Base-by-base conservation (phyloP, 2,888 invertebrate species). In the Cantharis rustica region DNA sequence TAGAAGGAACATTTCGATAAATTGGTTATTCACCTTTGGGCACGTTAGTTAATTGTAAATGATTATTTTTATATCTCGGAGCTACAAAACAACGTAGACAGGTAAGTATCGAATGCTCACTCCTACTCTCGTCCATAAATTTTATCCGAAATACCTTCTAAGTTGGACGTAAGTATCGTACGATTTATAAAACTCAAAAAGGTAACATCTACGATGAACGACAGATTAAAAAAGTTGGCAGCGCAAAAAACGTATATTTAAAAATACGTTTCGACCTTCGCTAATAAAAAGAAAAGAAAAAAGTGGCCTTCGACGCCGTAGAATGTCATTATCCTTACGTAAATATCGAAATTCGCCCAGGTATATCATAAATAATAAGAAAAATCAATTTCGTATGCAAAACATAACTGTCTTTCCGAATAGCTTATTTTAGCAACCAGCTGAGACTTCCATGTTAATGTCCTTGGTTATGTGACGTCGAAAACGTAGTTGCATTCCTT, bases 401-500 rank as follows among this genome's bases (percentile, higher is more conserved):
- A 74, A 74, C 69, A 70, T 74, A 74, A 74, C 74, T 74, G 74
- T 74, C 68, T 68, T 63, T 68, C 16, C 20, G 74, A 73, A 69
- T 73, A 74, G 69, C 69, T 69, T 63, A 74, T 63, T 74, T 70
- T 74, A 71, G 71, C 68, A 68, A 61, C 69, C 75, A 75, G 72
- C 70, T 72, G 75, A 69, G 73, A 31, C 71, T 64, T 72, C 79
- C 73, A 72, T 72, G 75, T 70, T 75, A 78, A 75, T 73, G 71
- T 75, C 75, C 70, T 78, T 73, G 72, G 62, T 70, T 26, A 47
- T 15, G 71, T 75, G 72, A 73, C 72, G 78, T 78, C 73, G 66
- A 73, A 76, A 76, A 79, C 79, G 64, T 47, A 76, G 77, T 74
- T 75, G 78, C 82, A 82, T 82, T 82, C 82, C 80, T 81, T 75